Evolutionary conservation across 2,797 vertebrate species (phyloP).

Genomic region (Falco cherrug): DNA sequence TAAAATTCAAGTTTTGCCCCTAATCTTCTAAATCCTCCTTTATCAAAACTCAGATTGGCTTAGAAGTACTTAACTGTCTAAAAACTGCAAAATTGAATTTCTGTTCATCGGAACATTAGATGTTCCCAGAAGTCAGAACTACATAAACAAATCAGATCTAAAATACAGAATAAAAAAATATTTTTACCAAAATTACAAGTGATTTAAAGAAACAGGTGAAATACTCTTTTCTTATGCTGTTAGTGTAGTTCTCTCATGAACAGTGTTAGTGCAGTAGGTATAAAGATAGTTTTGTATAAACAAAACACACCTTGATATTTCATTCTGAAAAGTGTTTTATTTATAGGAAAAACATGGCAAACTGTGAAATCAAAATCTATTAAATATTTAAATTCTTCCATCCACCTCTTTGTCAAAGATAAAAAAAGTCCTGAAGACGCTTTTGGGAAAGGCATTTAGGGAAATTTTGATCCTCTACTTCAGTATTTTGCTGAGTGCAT

Average conservation of each 20-base stretch:
- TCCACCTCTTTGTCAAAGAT: not conserved
- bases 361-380: not conserved
- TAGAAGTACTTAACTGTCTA: not conserved
- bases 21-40: not conserved
- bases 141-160: not conserved
- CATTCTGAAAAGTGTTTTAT: not conserved
- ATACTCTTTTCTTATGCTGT: not conserved
- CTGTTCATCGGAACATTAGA: not conserved
- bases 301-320: not conserved
- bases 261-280: not conserved
- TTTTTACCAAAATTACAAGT: not conserved
- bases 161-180: not conserved
- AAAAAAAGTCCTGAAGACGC: not conserved
- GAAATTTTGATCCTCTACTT: not conserved
- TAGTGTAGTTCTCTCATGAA: not conserved
- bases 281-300: not conserved
- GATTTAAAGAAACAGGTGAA: not conserved
- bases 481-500: slow-evolving; percentile 9
- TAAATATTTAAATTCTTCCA: slow-evolving; percentile 25
- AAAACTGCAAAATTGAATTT: not conserved
- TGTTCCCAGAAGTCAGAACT: not conserved
- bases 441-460: not conserved
- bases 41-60: not conserved
- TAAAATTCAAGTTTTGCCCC: not conserved
- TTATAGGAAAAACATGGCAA: not conserved